Conservation (phyloP, 2,113 vertebrate species). For the Prietella phreatophila region DNA sequence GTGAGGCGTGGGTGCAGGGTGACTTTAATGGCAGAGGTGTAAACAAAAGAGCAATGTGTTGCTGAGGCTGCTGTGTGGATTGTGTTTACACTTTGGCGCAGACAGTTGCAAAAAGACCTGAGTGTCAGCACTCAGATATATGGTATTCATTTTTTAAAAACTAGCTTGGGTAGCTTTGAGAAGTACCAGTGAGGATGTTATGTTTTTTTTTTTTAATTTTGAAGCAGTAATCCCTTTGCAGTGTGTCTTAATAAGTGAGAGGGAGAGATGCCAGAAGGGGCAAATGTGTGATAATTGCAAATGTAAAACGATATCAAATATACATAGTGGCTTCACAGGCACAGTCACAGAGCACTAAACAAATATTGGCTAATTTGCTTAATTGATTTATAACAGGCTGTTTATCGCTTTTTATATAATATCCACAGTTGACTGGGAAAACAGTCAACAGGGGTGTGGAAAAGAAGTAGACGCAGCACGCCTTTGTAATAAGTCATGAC, state of each 20-base stretch:
- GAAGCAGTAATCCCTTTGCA: background rate
- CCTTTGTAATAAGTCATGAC: background rate
- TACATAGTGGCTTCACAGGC: background rate
- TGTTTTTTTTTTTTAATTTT: constrained; percentile 22
- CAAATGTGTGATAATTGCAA: background rate
- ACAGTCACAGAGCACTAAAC: background rate
- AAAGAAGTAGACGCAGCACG: background rate
- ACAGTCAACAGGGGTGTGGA: background rate
- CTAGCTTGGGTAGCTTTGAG: background rate
- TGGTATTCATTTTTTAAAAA: background rate
- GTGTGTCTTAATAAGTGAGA: background rate
- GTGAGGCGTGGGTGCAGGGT: constrained; percentile 33
- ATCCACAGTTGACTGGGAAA: background rate
- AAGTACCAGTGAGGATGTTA: background rate
- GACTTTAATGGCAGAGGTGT: constrained; percentile 38
- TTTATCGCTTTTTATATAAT: background rate
- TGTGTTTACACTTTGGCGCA: constrained; percentile 2
- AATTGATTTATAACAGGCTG: background rate
- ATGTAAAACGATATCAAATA: background rate
- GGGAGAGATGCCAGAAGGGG: background rate
- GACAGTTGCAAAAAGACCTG: background rate
- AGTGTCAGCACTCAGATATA: background rate
- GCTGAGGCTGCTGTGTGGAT: constrained; percentile 1
- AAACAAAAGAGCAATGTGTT: constrained; percentile 33
- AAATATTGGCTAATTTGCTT: background rate